Evolutionary conservation across 2,113 vertebrate genomes (phyloP).

Genomic region (Cyprinodon brontotheroides): DNA sequence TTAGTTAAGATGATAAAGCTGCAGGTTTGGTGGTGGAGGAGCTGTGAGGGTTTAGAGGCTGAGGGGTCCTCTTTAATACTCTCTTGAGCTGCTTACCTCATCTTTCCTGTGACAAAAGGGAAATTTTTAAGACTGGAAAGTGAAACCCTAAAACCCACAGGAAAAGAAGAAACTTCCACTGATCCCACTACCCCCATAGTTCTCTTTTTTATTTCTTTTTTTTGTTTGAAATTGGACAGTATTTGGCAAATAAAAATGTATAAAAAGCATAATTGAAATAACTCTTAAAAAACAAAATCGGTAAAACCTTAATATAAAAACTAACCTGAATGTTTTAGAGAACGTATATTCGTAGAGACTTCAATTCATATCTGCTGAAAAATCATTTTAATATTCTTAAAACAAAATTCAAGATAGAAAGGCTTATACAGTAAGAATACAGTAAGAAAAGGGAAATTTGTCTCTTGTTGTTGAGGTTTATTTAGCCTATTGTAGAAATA

Average conservation of each 20-base stretch:
- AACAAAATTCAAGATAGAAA: not conserved
- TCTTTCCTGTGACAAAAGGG: conserved; percentile 35
- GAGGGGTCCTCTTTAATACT: conserved; percentile 33
- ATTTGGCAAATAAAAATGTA: not conserved
- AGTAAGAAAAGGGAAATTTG: not conserved
- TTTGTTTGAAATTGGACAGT: not conserved
- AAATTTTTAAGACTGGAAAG: conserved; percentile 46
- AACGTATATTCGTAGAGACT: not conserved
- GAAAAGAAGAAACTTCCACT: not conserved
- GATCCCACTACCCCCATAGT: not conserved
- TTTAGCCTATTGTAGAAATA: not conserved
- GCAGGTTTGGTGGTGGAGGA: conserved; percentile 13
- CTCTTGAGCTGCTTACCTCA: not conserved
- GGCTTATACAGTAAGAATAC: not conserved
- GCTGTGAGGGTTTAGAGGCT: conserved; percentile 8
- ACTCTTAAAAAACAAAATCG: not conserved
- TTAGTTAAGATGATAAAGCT: not conserved
- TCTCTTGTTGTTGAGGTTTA: not conserved
- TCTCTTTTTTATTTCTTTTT: not conserved
- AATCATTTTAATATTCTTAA: no score
- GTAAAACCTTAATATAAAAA: not conserved
- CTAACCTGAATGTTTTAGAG: no score
- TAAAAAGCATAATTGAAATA: not conserved
- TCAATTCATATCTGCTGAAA: not conserved
- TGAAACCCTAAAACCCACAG: conserved; percentile 49